Percentiles rank a stretch among this genome's conserved stretches.
Conservation (phyloP, 2,888 invertebrate genomes). For the Epicampocera succincta region DNA sequence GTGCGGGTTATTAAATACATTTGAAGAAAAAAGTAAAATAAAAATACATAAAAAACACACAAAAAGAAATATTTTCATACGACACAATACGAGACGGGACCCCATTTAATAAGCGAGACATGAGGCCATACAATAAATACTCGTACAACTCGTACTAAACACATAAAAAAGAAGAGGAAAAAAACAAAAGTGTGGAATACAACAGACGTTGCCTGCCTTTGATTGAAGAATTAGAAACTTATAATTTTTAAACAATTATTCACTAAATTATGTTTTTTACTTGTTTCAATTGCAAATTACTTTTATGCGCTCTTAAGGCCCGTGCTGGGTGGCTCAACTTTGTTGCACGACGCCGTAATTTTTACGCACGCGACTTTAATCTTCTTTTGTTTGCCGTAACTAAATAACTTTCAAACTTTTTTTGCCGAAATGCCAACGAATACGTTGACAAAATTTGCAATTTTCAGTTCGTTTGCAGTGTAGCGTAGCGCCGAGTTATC, state of each 20-base stretch:
- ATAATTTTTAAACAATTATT: conserved; percentile 18
- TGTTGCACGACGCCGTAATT: conserved; percentile 26
- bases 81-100: conserved; percentile 61
- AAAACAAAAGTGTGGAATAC: conserved; percentile 21
- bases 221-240: neutral
- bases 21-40: conserved; percentile 41
- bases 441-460: conserved; percentile 44
- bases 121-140: conserved; percentile 65
- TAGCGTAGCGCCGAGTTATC: conserved; percentile 55
- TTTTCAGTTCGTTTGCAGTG: conserved; percentile 56
- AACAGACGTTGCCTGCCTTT: conserved; percentile 14
- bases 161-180: conserved; percentile 6
- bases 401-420: neutral
- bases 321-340: conserved; percentile 21
- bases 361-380: conserved; percentile 28
- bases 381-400: conserved; percentile 9
- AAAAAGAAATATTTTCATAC: conserved; percentile 41
- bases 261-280: neutral
- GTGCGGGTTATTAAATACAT: conserved; percentile 62
- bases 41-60: conserved; percentile 46
- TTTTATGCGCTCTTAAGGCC: conserved; percentile 6
- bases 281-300: conserved; percentile 8
- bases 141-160: conserved; percentile 47
- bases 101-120: conserved; percentile 63
- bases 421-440: conserved; percentile 18